Evolutionary conservation across 2,113 vertebrate species (phyloP), one percentile per base, ranked within the genome.

Genomic region (Anolis sagrei): DNA sequence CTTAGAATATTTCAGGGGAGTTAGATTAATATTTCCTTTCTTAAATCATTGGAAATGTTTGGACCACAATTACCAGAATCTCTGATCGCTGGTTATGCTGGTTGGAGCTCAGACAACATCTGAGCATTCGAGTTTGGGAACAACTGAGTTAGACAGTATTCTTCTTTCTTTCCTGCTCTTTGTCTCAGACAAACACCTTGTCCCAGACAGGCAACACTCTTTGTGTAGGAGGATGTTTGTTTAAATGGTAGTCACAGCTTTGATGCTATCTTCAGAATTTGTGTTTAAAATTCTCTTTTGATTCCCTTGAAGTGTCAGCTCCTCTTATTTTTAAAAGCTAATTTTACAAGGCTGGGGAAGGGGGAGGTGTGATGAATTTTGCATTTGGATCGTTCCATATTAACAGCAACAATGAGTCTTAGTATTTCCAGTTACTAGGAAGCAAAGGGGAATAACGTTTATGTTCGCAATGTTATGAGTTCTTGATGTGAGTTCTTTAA

Each of bases 281-380:
- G n/a, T 85, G 79, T 69, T 82, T n/a, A 23, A 72, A 72, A 79
- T 72, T 78, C 25, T 72, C 49, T 61, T 61, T 85, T 79, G n/a
- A 79, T 85, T 72, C 49, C 54, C 76, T 32, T 72, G 51, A 85
- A 70, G 25, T 85, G 49, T 49, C 34, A 62, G 34, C 58, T 79
- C 44, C 66, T 76, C 49, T 76, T 83, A 76, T 61, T 79, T 79
- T 72, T 18, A 21, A 79, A 79, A 72, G 13, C 34, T 48, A 69
- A 72, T 72, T 79, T 85, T 79, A 48, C 51, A 27, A 11, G 27
- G 34, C 39, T 70, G 34, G 44, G 39, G 19, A 64, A 36, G 64
- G 64, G 18, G 18, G 32, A 21, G 16, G 27, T 58, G 19, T 48
- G 76, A 62, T 79, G n/a, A 78, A 62, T 61, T 85, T 70, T 72